phyloP scores from a whole-genome alignment of 2,888 invertebrate genomes.

The Sinohyriopsis cumingii region DNA sequence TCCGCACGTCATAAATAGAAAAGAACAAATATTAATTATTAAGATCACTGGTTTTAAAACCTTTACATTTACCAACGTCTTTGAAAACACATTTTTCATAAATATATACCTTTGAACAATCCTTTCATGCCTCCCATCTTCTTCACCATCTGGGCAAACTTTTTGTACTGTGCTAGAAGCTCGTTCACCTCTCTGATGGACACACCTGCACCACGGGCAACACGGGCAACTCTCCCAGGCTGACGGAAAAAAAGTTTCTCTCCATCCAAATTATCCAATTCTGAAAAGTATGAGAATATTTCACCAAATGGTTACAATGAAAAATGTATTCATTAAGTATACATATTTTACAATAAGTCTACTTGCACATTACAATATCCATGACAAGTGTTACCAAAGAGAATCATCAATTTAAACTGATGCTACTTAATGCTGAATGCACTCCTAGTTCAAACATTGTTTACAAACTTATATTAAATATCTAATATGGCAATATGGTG shows the following conservation, averaged over 20 bases:
- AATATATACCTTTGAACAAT: constrained; percentile 83
- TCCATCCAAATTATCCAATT: constrained; percentile 96
- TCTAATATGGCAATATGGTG: no score
- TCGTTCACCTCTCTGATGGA: constrained; percentile 98
- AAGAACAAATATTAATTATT: no score
- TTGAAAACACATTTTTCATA: background rate
- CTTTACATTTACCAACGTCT: no score
- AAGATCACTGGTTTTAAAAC: background rate
- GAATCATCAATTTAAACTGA: background rate
- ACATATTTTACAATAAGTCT: background rate
- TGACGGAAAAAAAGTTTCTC: constrained; percentile 96
- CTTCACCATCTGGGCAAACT: constrained; percentile 99
- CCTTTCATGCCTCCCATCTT: constrained; percentile 99
- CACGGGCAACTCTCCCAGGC: constrained; percentile 84
- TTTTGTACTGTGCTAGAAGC: constrained; percentile 97
- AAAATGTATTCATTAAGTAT: background rate
- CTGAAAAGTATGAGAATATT: constrained; percentile 72
- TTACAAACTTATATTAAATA: no score
- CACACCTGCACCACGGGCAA: constrained; percentile 94
- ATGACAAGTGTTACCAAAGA: background rate
- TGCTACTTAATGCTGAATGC: background rate
- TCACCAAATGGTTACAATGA: background rate
- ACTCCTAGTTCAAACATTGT: background rate
- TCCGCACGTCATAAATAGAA: no score
- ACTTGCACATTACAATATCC: background rate